phyloP scores from a whole-genome alignment of 2,113 vertebrate genomes.

The Cyprinodon brontotheroides region DNA sequence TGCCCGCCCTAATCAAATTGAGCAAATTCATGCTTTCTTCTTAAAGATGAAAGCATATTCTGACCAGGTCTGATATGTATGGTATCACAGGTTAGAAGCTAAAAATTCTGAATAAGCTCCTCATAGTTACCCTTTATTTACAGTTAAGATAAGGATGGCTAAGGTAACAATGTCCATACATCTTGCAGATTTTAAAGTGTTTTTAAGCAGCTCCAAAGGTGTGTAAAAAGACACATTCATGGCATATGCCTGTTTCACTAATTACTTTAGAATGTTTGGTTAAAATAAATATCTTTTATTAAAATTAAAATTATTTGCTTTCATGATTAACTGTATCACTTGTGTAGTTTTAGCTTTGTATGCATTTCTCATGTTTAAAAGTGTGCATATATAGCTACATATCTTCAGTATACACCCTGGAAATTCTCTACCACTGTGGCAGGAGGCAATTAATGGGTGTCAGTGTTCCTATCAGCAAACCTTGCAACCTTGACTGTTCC shows the following conservation, averaged over 20 bases:
- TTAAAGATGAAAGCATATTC: conserved; percentile 18
- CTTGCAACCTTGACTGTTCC: conserved; percentile 66
- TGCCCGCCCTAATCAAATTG: conserved; percentile 11
- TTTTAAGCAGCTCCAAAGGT: neutral
- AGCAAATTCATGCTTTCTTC: neutral
- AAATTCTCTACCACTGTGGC: conserved; percentile 15
- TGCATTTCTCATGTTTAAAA: neutral
- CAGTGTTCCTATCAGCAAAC: conserved; percentile 58
- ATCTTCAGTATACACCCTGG: conserved; percentile 21
- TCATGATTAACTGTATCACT: conserved; percentile 5
- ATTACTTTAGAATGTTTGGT: neutral
- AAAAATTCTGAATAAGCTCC: conserved; percentile 19
- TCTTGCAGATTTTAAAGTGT: neutral
- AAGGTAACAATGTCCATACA: conserved; percentile 16
- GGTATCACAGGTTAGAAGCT: conserved; percentile 3
- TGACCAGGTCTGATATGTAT: conserved; percentile 3
- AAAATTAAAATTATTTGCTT: neutral
- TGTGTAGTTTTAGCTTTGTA: neutral
- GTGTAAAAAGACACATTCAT: neutral
- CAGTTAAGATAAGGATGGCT: neutral
- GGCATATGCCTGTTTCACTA: neutral
- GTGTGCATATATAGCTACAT: conserved; percentile 5
- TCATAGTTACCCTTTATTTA: conserved; percentile 20
- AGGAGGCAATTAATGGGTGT: conserved; percentile 62
- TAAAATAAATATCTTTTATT: neutral